Evolutionary conservation across 2,888 invertebrate species (phyloP), one percentile per base, ranked within the genome.

Genomic region (Andrena camellia): DNA sequence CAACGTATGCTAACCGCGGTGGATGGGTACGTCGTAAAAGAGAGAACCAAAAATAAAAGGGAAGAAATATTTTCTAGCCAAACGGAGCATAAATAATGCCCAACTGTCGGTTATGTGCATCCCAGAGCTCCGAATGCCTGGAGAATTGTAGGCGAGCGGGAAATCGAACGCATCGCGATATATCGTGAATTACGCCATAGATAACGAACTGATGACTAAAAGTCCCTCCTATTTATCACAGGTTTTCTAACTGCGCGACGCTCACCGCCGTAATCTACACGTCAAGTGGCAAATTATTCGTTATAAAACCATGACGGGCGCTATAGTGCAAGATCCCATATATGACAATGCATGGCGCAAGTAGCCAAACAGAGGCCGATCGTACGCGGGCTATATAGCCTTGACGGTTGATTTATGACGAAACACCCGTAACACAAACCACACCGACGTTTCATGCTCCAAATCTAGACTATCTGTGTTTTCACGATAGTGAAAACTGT

Each of bases 291-390:
- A 83, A 81, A 80, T 72, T 71, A 63, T 74, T 66, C 66, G 62
- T 72, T 78, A 73, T 69, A 82, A 85, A 78, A 86, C 66, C 63
- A 77, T 66, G 62, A 76, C 66, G 78, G 75, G 68, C 70, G 66
- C 72, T 81, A 88, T 78, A 82, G 84, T 78, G 60, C 78, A 80
- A 84, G 83, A 86, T 78, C 84, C 88, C 88, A 83, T 88, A 88
- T 88, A 88, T 88, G 87, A 88, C 84, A 79, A 88, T 88, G 86
- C 85, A 85, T 85, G 86, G 84, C 83, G 84, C 83, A 89, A 86
- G 86, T 81, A 84, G 90, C 82, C 78, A 87, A 86, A 87, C 83
- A 73, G 79, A 84, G 83, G 63, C 81, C 62, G 87, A 87, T 77
- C 85, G 79, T 85, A 86, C 86, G 85, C 81, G 83, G 84, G 75